Percentiles rank a stretch among this genome's conserved stretches.
These are phyloP conservation scores for Tiliacea aurago DNA, from an alignment of 2,888 invertebrate species.

Conservation along the genomic window DNA sequence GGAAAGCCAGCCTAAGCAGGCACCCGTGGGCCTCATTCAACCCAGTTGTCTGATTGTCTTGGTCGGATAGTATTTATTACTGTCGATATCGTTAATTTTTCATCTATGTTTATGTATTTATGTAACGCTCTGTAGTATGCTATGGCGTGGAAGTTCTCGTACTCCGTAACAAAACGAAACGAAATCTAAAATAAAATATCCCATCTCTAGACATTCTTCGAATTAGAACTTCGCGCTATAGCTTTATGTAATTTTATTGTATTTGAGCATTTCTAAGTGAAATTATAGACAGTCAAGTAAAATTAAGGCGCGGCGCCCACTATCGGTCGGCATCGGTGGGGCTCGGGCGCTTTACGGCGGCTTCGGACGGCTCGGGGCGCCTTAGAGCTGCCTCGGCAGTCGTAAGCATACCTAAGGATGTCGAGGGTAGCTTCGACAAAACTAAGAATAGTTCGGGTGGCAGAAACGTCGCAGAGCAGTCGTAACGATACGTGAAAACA, in stretches of 20 bases:
- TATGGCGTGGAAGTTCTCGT: background rate
- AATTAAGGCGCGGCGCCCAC: too few relatives aligned
- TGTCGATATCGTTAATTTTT: background rate
- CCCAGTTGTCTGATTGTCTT: background rate
- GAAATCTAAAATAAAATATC: background rate
- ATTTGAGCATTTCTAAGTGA: background rate
- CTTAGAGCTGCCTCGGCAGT: too few relatives aligned
- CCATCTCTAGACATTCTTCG: background rate
- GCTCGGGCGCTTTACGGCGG: too few relatives aligned
- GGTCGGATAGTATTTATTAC: background rate
- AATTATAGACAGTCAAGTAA: background rate
- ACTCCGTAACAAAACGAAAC: background rate
- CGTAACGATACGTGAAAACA: too few relatives aligned
- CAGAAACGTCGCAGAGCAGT: too few relatives aligned
- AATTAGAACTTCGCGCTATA: background rate
- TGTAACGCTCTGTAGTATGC: conserved; percentile 1
- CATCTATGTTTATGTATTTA: background rate
- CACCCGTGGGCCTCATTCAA: background rate
- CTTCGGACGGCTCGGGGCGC: too few relatives aligned
- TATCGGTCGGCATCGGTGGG: too few relatives aligned
- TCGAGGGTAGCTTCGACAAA: too few relatives aligned
- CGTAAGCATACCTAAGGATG: too few relatives aligned
- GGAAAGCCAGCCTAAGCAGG: background rate
- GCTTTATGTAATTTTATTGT: background rate
- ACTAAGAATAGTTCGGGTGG: too few relatives aligned